A percentile compares a stretch with the other conserved stretches of the same genome.
These are phyloP conservation scores for Dermochelys coriacea DNA, from an alignment of 2,797 vertebrate species.

Conservation along the genomic window DNA sequence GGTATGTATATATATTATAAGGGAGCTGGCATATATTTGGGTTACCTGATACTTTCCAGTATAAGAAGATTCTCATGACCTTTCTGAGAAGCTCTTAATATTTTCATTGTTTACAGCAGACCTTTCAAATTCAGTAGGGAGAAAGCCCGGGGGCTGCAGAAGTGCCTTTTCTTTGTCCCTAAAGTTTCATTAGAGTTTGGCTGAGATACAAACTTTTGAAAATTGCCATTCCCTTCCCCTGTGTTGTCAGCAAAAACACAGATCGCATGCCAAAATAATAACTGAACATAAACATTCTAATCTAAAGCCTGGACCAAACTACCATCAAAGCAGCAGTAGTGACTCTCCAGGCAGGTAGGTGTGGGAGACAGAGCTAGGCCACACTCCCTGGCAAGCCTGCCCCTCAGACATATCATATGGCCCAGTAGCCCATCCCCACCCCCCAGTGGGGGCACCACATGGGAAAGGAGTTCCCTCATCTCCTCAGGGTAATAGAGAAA, in stretches of 20 bases:
- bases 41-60: neutral
- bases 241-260: neutral
- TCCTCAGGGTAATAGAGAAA: accelerated
- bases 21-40: neutral
- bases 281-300: neutral
- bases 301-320: neutral
- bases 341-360: neutral
- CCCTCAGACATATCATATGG: neutral
- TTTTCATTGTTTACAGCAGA: neutral
- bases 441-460: neutral
- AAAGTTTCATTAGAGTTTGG: neutral
- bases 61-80: slow-evolving; percentile 6
- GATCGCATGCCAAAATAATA: neutral
- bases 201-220: neutral
- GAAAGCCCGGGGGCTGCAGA: neutral
- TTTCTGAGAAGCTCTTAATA: neutral
- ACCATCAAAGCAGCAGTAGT: neutral
- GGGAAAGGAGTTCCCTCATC: neutral
- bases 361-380: neutral
- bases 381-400: neutral
- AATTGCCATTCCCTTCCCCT: neutral
- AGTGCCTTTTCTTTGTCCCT: neutral
- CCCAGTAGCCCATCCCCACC: neutral
- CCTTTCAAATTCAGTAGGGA: slow-evolving; percentile 30
- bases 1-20: neutral